Evolutionary conservation across 2,888 invertebrate genomes (phyloP).

Genomic region (Metallyticus violacea): DNA sequence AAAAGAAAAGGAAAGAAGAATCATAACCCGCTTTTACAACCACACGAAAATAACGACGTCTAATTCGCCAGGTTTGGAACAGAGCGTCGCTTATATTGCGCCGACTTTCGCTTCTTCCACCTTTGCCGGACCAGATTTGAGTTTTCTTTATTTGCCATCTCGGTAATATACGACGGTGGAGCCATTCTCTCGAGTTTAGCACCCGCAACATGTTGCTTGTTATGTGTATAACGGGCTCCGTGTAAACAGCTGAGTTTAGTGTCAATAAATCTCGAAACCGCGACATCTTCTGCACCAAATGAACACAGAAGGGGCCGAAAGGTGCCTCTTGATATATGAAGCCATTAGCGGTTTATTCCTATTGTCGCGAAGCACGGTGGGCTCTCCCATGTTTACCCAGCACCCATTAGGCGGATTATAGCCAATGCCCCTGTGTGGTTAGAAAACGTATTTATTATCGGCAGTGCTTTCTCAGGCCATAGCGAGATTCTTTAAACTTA

Average conservation of each 20-base stretch:
- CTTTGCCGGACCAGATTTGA: neutral
- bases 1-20: too few relatives aligned
- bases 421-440: neutral
- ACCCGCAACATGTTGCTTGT: neutral
- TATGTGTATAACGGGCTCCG: neutral
- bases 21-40: too few relatives aligned
- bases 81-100: too few relatives aligned
- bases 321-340: neutral
- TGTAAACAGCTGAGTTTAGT: slow-evolving; percentile 9
- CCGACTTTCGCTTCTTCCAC: too few relatives aligned
- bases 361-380: neutral
- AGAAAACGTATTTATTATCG: neutral
- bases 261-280: neutral
- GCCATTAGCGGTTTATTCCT: slow-evolving; percentile 10
- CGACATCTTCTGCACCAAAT: neutral
- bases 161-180: neutral
- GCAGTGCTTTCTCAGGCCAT: neutral
- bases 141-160: neutral
- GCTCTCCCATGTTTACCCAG: neutral
- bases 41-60: neutral
- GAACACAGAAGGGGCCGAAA: neutral
- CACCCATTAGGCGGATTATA: neutral
- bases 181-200: neutral
- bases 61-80: too few relatives aligned
- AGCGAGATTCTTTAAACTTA: neutral